Percentiles rank a stretch among this genome's conserved stretches.
Conservation (phyloP, 2,888 invertebrate genomes). For the Esperia sulphurella region DNA sequence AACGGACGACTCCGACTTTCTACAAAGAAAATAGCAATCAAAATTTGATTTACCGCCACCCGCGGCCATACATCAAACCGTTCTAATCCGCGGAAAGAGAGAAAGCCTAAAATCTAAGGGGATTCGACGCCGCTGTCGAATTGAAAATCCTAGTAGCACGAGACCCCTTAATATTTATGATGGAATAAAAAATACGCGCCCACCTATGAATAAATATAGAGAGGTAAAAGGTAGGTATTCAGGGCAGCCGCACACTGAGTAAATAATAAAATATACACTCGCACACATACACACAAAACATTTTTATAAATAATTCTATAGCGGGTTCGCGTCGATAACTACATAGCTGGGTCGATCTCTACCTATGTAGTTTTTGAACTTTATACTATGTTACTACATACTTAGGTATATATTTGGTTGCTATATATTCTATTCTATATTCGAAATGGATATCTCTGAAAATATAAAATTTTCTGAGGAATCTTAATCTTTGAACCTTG, state of each 20-base stretch:
- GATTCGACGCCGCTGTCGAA: slow-evolving; percentile 61
- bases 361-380: too few relatives aligned
- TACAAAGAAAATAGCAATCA: slow-evolving; percentile 78
- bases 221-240: slow-evolving; percentile 12
- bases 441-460: too few relatives aligned
- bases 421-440: too few relatives aligned
- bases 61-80: slow-evolving; percentile 72
- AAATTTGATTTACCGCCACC: slow-evolving; percentile 79
- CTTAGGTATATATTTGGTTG: too few relatives aligned
- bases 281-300: neutral
- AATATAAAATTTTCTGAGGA: too few relatives aligned
- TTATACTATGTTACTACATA: too few relatives aligned
- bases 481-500: too few relatives aligned
- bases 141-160: slow-evolving; percentile 69
- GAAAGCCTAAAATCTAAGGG: slow-evolving; percentile 70
- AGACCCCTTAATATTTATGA: slow-evolving; percentile 71
- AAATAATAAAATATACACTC: slow-evolving; percentile 1
- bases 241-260: slow-evolving; percentile 1
- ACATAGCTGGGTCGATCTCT: neutral
- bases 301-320: too few relatives aligned
- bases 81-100: slow-evolving; percentile 71
- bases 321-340: neutral
- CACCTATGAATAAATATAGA: slow-evolving; percentile 60
- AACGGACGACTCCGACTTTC: slow-evolving; percentile 65
- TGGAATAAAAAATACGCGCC: slow-evolving; percentile 57